phyloP scores from a whole-genome alignment of 2,113 vertebrate species.

The Oryctolagus cuniculus region mOryCun1.1 NC_091436.1:39506501-39507000 shows the following conservation, averaged over 20 bases:
- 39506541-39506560: constrained; percentile 6
- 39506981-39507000: no score
- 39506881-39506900: no score
- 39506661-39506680: not conserved
- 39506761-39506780: not conserved
- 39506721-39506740: not conserved
- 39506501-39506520: constrained; percentile 6
- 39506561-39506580: not conserved
- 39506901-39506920: no score
- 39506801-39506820: not conserved
- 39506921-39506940: no score
- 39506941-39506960: no score
- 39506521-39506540: not conserved
- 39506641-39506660: not conserved
- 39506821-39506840: no score
- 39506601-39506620: not conserved
- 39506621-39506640: not conserved
- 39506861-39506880: no score
- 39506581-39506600: constrained; percentile 29
- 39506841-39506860: no score
- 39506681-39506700: not conserved
- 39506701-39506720: not conserved
- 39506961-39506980: no score
- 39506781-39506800: constrained; percentile 33
- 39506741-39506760: constrained; percentile 38